These are phyloP conservation scores for Neoascia interrupta DNA, from an alignment of 2,888 invertebrate genomes.

Conservation along the genomic window DNA sequence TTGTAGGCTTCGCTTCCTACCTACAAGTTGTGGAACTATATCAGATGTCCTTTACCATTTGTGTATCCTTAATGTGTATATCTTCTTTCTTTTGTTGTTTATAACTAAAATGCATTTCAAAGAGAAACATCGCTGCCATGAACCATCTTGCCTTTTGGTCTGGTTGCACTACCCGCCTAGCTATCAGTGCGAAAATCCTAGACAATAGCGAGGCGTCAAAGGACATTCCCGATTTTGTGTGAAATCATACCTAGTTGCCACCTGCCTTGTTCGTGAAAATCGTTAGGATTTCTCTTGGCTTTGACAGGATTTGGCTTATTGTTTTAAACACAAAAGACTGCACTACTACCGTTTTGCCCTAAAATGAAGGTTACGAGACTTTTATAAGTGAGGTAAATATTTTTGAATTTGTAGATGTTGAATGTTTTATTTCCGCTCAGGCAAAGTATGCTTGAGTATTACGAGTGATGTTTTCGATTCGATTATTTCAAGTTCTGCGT, in stretches of 20 bases:
- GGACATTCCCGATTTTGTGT: constrained; percentile 17
- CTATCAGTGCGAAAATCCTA: constrained; percentile 21
- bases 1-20: no score
- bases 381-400: not conserved
- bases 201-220: constrained; percentile 47
- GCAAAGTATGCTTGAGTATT: constrained; percentile 41
- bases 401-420: not conserved
- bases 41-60: constrained; percentile 63
- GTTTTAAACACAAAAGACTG: constrained; percentile 24
- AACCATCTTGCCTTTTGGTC: constrained; percentile 33
- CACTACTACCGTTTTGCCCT: not conserved
- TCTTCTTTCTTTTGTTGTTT: constrained; percentile 43
- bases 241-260: constrained; percentile 15
- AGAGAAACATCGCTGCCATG: constrained; percentile 42
- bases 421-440: constrained; percentile 48
- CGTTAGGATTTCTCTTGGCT: constrained; percentile 24
- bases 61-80: constrained; percentile 45
- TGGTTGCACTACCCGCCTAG: constrained; percentile 19
- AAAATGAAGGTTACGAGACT: constrained; percentile 15
- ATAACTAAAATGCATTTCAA: constrained; percentile 11
- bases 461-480: not conserved
- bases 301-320: constrained; percentile 14
- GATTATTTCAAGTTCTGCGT: not conserved
- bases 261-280: constrained; percentile 30
- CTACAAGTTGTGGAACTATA: constrained; percentile 54